phyloP scores from a whole-genome alignment of 2,888 invertebrate species.

The Cosmorhoe ocellata region DNA sequence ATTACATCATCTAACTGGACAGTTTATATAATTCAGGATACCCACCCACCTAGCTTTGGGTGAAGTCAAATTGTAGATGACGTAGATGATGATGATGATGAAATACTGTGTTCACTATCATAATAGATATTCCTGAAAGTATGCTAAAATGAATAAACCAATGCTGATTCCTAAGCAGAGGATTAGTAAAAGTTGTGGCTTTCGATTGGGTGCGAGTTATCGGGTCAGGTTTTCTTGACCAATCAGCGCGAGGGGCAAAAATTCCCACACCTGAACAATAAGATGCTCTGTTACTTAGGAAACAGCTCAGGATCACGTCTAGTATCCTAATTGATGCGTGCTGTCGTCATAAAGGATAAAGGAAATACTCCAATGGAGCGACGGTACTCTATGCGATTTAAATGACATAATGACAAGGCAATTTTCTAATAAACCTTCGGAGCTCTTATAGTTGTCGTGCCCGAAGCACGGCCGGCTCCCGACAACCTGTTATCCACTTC shows the following conservation, averaged over 20 bases:
- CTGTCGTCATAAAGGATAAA: slow-evolving; percentile 80
- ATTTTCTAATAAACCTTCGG: slow-evolving; percentile 83
- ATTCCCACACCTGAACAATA: not conserved
- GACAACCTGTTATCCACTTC: slow-evolving; percentile 77
- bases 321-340: slow-evolving; percentile 75
- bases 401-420: slow-evolving; percentile 82
- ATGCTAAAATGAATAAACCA: too few species aligned
- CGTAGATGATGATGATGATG: too few species aligned
- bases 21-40: not conserved
- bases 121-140: too few species aligned
- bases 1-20: slow-evolving; percentile 9
- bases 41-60: too few species aligned
- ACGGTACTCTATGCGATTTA: slow-evolving; percentile 82
- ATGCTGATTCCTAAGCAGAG: too few species aligned
- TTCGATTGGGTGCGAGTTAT: not conserved
- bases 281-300: slow-evolving; percentile 34
- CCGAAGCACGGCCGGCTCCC: slow-evolving; percentile 66
- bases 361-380: slow-evolving; percentile 82
- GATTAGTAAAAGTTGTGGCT: not conserved
- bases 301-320: slow-evolving; percentile 63
- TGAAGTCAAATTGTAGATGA: too few species aligned
- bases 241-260: too few species aligned
- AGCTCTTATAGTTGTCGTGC: slow-evolving; percentile 69
- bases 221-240: too few species aligned
- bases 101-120: too few species aligned